phyloP scores from a whole-genome alignment of 2,888 invertebrate genomes.

The Perizoma flavofasciatum region DNA sequence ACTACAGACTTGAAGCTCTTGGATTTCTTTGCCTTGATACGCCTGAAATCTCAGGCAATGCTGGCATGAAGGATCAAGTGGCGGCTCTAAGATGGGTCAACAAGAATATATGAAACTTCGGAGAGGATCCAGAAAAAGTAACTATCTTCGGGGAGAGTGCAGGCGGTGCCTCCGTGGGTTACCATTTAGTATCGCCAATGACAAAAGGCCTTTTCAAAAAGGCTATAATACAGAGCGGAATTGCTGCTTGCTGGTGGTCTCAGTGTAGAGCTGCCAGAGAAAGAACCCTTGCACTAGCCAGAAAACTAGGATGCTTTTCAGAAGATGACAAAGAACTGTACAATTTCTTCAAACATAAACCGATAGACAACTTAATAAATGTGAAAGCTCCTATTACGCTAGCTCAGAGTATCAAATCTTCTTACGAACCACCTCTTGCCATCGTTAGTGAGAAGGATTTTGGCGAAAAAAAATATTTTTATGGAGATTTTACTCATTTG shows the following conservation, averaged over 20 bases:
- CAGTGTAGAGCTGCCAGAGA: slow-evolving; percentile 72
- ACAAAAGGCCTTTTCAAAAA: slow-evolving; percentile 59
- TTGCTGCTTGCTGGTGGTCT: slow-evolving; percentile 84
- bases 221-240: slow-evolving; percentile 87
- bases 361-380: slow-evolving; percentile 39
- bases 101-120: slow-evolving; percentile 54
- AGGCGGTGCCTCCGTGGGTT: slow-evolving; percentile 49
- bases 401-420: slow-evolving; percentile 34
- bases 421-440: slow-evolving; percentile 36
- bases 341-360: slow-evolving; percentile 47
- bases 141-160: slow-evolving; percentile 63
- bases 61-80: slow-evolving; percentile 59
- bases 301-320: slow-evolving; percentile 48
- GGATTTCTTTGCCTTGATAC: slow-evolving; percentile 54
- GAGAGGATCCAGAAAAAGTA: slow-evolving; percentile 55
- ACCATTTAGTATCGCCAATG: slow-evolving; percentile 61
- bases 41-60: slow-evolving; percentile 54
- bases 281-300: slow-evolving; percentile 52
- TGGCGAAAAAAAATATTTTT: slow-evolving; percentile 51
- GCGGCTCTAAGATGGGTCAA: slow-evolving; percentile 55
- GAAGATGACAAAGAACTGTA: slow-evolving; percentile 45
- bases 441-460: slow-evolving; percentile 52
- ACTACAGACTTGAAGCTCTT: slow-evolving; percentile 51
- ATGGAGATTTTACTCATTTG: slow-evolving; percentile 51
- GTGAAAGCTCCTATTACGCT: slow-evolving; percentile 36